Percentiles rank a stretch among this genome's conserved stretches.
phyloP scores from a whole-genome alignment of 2,888 invertebrate species.

The Leptogaster cylindrica region DNA sequence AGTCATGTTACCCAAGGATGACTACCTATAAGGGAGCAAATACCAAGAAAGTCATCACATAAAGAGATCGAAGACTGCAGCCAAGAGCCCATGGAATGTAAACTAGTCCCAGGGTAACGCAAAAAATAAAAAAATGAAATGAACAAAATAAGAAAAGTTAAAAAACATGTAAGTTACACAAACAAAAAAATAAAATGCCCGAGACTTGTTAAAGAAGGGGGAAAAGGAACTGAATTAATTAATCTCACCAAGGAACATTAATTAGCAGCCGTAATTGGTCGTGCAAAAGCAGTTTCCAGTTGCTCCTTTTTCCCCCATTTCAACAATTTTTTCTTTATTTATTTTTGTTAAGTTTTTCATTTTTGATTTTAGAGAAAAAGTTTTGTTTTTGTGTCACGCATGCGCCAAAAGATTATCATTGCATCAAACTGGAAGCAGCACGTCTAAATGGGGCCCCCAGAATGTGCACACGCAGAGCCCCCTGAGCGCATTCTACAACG shows the following conservation, averaged over 20 bases:
- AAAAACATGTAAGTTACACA: slow-evolving; percentile 3
- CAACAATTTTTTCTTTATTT: slow-evolving; percentile 3
- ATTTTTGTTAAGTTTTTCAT: too few relatives aligned
- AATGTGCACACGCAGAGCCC: background rate
- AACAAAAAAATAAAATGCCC: slow-evolving; percentile 19
- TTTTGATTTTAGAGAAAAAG: slow-evolving; percentile 9
- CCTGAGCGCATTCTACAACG: background rate
- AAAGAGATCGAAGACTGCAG: slow-evolving; percentile 13
- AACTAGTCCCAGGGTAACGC: background rate
- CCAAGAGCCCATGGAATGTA: background rate
- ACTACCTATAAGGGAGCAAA: slow-evolving; percentile 11
- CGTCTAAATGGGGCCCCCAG: background rate
- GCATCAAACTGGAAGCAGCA: background rate
- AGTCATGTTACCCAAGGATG: slow-evolving; percentile 5
- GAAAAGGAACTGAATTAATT: slow-evolving; percentile 49
- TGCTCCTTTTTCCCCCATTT: background rate
- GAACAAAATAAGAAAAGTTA: too few relatives aligned
- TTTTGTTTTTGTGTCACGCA: slow-evolving; percentile 43
- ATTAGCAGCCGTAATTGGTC: slow-evolving; percentile 53
- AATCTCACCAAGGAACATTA: slow-evolving; percentile 52
- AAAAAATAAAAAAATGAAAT: background rate
- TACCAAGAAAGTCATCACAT: slow-evolving; percentile 16
- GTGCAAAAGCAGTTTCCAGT: slow-evolving; percentile 48
- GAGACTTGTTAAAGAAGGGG: slow-evolving; percentile 30
- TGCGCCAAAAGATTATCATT: slow-evolving; percentile 41